Evolutionary conservation across 2,888 invertebrate genomes (phyloP).

Genomic region (Ormyrus labotus): DNA sequence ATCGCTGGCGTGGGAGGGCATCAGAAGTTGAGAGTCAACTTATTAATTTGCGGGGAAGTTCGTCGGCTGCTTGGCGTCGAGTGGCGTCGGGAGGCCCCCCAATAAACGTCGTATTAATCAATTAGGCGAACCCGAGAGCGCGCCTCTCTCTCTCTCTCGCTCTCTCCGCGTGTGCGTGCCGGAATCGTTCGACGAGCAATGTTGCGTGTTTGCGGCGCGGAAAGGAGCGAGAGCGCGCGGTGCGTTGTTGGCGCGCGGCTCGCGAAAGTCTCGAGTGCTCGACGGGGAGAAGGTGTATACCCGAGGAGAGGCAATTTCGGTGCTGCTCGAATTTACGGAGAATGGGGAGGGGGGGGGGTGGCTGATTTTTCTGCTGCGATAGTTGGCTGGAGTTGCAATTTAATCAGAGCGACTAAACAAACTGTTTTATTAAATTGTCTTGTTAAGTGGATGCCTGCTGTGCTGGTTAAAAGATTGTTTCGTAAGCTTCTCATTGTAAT

Average conservation of each 20-base stretch:
- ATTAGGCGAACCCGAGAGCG: constrained; percentile 39
- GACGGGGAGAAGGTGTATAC: constrained; percentile 1
- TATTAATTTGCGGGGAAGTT: constrained; percentile 56
- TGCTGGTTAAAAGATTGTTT: no score
- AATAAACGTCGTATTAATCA: constrained; percentile 62
- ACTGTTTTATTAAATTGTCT: no score
- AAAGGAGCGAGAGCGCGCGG: background rate
- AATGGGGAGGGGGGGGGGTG: no score
- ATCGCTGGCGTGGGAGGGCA: background rate
- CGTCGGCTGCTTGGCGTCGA: constrained; percentile 34
- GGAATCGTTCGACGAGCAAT: constrained; percentile 35
- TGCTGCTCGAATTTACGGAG: no score
- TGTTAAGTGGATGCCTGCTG: no score
- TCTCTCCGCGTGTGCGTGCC: background rate
- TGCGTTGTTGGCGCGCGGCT: no score
- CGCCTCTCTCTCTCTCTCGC: background rate
- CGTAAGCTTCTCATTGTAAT: no score
- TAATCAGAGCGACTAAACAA: no score
- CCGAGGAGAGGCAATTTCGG: background rate
- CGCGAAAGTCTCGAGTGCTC: background rate
- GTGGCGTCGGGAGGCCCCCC: constrained; percentile 49
- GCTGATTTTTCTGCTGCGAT: no score
- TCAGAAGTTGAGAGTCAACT: constrained; percentile 50
- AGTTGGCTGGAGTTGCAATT: no score
- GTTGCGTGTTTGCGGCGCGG: constrained; percentile 33